Base-by-base conservation (phyloP, 2,888 invertebrate genomes). In the Adela reaumurella region DNA sequence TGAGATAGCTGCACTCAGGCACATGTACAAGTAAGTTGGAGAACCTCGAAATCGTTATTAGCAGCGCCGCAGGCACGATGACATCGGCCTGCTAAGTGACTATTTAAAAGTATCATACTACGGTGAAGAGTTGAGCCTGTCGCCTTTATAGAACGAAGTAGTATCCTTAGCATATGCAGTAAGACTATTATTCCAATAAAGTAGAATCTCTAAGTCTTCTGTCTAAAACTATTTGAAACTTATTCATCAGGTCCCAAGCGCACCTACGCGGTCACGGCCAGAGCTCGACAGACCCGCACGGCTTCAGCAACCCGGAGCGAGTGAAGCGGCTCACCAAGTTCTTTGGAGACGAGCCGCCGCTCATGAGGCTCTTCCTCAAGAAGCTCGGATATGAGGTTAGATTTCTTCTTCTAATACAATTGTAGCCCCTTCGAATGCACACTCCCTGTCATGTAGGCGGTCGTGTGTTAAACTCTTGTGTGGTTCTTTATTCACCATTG, bases 271-370 rank as follows among this genome's bases (percentile, higher is more conserved):
- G 79, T 45, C 20, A 56, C 59, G 58, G 77, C 60, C 63, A 70
- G 1, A 70, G 69, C 52, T 53, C 70, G 17, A 77, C 78, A 52
- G 88, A 87, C 62, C 77, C 87, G 45, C 87, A 84, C 57, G 87
- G 87, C 48, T 83, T 94, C 60, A 90, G 92, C 56, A 93, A 94
- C 72, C 94, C 94, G 0, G 88, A 88, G 54, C 81, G 93, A 52
- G 92, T 94, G 17, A 91, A 91, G 67, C 88, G 94, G 59, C 82
- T 94, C 55, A 94, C 93, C 51, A 92, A 93, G 82, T 94, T 95
- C 82, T 95, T 95, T 77, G 95, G 94, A 19, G 91, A 92, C 67
- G 94, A 95, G 69, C 94, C 94, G 24, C 94, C 94, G 10, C 82
- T 94, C 55, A 86, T 94, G 72, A 83, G 94, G 67, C 82, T 94